Evolutionary conservation across 1,140 invertebrate genomes (phyloP).

Genomic region (Drosophila burlai): DNA sequence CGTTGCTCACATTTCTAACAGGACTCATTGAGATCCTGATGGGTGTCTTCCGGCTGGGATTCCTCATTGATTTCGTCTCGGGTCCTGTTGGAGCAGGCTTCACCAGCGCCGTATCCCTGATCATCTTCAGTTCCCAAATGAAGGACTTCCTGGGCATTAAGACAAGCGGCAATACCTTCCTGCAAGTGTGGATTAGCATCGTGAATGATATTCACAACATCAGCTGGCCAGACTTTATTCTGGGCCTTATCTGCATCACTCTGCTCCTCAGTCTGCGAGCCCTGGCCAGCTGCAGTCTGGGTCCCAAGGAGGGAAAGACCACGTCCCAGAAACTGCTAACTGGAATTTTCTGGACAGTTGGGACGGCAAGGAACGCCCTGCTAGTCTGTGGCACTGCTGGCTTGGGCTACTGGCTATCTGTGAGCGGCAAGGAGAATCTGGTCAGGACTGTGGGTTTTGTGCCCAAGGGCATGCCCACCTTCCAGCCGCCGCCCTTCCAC

Average conservation of each 20-base stretch:
- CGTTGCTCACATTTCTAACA: slow-evolving; percentile 92
- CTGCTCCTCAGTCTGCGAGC: slow-evolving; percentile 90
- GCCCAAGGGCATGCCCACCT: slow-evolving; percentile 89
- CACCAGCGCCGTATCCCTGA: slow-evolving; percentile 96
- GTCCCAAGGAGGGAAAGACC: slow-evolving; percentile 86
- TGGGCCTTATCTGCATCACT: slow-evolving; percentile 90
- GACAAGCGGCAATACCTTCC: slow-evolving; percentile 90
- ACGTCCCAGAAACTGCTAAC: slow-evolving; percentile 87
- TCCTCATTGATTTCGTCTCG: slow-evolving; percentile 97
- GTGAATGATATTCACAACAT: slow-evolving; percentile 88
- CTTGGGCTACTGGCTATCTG: slow-evolving; percentile 87
- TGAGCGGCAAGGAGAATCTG: slow-evolving; percentile 57
- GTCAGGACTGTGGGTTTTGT: slow-evolving; percentile 86
- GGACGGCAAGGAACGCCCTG: slow-evolving; percentile 91
- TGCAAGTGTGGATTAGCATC: slow-evolving; percentile 91
- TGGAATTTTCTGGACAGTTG: slow-evolving; percentile 88
- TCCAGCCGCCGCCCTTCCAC: slow-evolving; percentile 89
- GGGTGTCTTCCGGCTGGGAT: slow-evolving; percentile 95
- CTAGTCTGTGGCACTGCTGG: slow-evolving; percentile 89
- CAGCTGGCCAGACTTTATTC: slow-evolving; percentile 88
- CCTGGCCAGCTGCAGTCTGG: slow-evolving; percentile 87
- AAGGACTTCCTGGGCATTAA: slow-evolving; percentile 94
- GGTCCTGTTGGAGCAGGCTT: slow-evolving; percentile 97
- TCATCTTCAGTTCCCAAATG: slow-evolving; percentile 95
- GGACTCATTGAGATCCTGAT: slow-evolving; percentile 94